These are phyloP conservation scores for Cheilosia vernalis DNA, from an alignment of 2,888 invertebrate genomes.

Conservation along the genomic window DNA sequence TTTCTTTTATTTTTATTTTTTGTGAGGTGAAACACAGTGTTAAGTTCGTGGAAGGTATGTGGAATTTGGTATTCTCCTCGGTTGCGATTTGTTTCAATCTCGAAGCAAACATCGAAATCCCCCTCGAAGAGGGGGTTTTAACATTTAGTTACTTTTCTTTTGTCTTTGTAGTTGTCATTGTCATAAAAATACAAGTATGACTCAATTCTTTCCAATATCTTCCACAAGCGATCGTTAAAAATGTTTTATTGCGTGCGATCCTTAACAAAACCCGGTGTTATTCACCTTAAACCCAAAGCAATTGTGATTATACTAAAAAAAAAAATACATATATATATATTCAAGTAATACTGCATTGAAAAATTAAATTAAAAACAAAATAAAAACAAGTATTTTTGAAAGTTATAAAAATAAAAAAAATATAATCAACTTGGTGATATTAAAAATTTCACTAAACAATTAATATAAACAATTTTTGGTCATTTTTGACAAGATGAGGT, in stretches of 20 bases:
- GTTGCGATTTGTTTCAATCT: conserved; percentile 28
- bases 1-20: conserved; percentile 1
- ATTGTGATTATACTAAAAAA: conserved; percentile 72
- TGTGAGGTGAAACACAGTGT: conserved; percentile 70
- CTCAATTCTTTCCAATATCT: conserved; percentile 54
- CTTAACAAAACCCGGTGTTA: conserved; percentile 61
- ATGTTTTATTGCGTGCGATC: conserved; percentile 37
- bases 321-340: conserved; percentile 9
- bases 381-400: conserved; percentile 64
- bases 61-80: conserved; percentile 27
- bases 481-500: conserved; percentile 72
- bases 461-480: conserved; percentile 51
- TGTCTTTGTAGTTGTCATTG: background rate
- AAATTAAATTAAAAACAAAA: conserved; percentile 34
- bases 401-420: conserved; percentile 30
- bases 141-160: conserved; percentile 16
- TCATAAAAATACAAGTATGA: background rate
- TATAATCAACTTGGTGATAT: conserved; percentile 56
- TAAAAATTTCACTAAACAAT: conserved; percentile 66
- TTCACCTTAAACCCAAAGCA: conserved; percentile 76
- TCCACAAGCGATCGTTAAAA: conserved; percentile 62
- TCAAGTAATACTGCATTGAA: conserved; percentile 39
- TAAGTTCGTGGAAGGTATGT: conserved; percentile 68
- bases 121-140: conserved; percentile 26
- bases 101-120: background rate